Evolutionary conservation across 2,888 invertebrate species (phyloP), one percentile per base, ranked within the genome.

Genomic region (Drosophila macrospina): DNA sequence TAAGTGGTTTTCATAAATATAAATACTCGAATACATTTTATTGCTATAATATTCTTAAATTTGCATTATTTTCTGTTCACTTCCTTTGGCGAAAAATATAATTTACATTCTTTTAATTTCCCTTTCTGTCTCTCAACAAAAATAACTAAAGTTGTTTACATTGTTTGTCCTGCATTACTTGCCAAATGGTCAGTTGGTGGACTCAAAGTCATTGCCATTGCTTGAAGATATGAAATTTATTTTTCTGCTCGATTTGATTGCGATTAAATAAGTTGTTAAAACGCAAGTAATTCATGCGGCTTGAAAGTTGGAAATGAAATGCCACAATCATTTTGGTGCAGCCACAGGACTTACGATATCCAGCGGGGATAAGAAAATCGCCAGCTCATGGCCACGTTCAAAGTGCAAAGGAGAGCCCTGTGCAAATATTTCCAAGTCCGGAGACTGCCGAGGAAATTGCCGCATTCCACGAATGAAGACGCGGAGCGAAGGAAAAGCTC

Each of bases 221-320:
- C 37, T 66, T 57, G 37, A 20, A 55, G 61, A 59, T 59, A 65
- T 55, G 54, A 75, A 59, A 65, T 78, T 63, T 64, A 69, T 75
- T 86, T 86, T 91, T 91, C 89, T 88, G 88, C 86, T 89, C 91
- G 89, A 91, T 91, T 91, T 91, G 86, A 78, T 88, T 80, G 81
- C 74, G 86, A 88, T 89, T 89, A 87, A 81, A 86, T 78, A 86
- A 78, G 73, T 75, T 84, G 80, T 75, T 74, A 80, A 89, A 81
- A 69, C 76, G 89, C 88, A 89, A 86, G 89, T 90, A 87, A 90
- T 88, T 79, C 75, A 52, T 41, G 47, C 8, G 42, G 37, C 64
- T 39, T 34, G 50, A 47, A 51, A 47, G 59, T 44, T 69, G 62
- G 39, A 67, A 79, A 70, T 73, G 56, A 74, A 77, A 78, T 72